These are phyloP conservation scores for Aspidiotus destructor DNA, from an alignment of 2,888 invertebrate genomes.

Conservation along the genomic window DNA sequence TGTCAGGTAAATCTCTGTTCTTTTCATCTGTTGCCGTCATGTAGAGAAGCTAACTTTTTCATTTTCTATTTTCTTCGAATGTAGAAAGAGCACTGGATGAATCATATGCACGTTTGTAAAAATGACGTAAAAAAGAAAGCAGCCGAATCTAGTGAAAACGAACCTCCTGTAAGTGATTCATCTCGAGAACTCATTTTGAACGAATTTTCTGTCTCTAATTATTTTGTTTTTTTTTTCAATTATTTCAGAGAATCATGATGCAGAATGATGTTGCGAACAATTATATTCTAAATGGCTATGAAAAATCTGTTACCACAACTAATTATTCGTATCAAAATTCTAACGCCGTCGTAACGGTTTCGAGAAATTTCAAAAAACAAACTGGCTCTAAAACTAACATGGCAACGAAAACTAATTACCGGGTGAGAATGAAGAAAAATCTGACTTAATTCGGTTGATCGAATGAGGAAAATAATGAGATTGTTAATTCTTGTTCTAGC, in stretches of 20 bases:
- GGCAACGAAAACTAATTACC: too few relatives aligned
- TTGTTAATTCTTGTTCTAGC: too few relatives aligned
- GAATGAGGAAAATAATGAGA: too few relatives aligned
- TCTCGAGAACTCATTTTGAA: neutral
- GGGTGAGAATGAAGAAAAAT: too few relatives aligned
- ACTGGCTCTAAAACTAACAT: too few relatives aligned
- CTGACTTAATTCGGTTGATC: too few relatives aligned
- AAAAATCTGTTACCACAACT: neutral
- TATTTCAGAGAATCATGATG: slow-evolving; percentile 27
- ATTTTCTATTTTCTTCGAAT: slow-evolving; percentile 1
- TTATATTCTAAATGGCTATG: slow-evolving; percentile 21
- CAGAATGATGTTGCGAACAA: slow-evolving; percentile 15
- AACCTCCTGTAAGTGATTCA: slow-evolving; percentile 16
- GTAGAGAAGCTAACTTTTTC: neutral
- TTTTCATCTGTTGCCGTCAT: too few relatives aligned
- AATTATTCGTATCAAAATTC: slow-evolving; percentile 16
- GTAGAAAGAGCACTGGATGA: slow-evolving; percentile 28
- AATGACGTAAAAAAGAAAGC: slow-evolving; percentile 25
- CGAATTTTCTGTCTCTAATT: neutral
- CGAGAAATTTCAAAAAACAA: neutral
- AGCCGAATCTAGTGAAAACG: slow-evolving; percentile 25
- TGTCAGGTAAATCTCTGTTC: slow-evolving; percentile 52
- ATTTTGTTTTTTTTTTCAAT: neutral
- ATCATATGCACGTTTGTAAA: slow-evolving; percentile 28
- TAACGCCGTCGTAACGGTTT: neutral